Base-by-base conservation (phyloP, 2,113 vertebrate genomes). In the Ranitomeya variabilis region DNA sequence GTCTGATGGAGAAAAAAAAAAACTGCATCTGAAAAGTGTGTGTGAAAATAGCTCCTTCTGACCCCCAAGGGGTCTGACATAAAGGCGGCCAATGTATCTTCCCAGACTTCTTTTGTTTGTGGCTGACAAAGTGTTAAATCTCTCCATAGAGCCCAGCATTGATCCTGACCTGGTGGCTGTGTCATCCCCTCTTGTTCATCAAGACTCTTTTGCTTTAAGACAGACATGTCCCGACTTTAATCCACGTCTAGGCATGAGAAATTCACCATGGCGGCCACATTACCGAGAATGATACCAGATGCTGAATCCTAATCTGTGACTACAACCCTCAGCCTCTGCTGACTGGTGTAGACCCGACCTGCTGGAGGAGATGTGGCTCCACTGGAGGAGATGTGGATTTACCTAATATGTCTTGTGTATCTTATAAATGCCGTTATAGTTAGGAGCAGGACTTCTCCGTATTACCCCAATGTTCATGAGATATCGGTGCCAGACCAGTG, bases 101-200 rank as follows among this genome's bases (percentile, higher is more conserved):
- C 77, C n/a, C n/a, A 67, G 76, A 80, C 74, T 45, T n/a, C n/a
- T 78, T 55, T 87, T 87, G 86, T 87, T 26, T 13, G 16, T 55
- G 59, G 52, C 52, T 87, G 86, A 87, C 86, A 87, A 87, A 80
- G 86, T 87, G 86, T 80, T 80, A 87, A 80, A 62, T 62, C 60
- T 80, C 52, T 80, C n/a, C 37, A 64, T 26, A 69, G 60, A 80
- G 21, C 7, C 52, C 10, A 57, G 69, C 86, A 69, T 55, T 69
- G 76, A 87, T 79, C 59, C 57, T 26, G 45, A 37, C 86, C 54
- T 54, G 19, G 85, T 69, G 51, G 76, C 52, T 21, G 71, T 71
- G 66, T 57, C 66, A 52, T 55, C 66, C 83, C 7, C 26, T 55
- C 67, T 23, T 21, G 51, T 66, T 66, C 37, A 55, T 67, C 26